These are phyloP conservation scores for Rachycentron canadum DNA, from an alignment of 2,797 vertebrate species.

Conservation along the genomic window DNA sequence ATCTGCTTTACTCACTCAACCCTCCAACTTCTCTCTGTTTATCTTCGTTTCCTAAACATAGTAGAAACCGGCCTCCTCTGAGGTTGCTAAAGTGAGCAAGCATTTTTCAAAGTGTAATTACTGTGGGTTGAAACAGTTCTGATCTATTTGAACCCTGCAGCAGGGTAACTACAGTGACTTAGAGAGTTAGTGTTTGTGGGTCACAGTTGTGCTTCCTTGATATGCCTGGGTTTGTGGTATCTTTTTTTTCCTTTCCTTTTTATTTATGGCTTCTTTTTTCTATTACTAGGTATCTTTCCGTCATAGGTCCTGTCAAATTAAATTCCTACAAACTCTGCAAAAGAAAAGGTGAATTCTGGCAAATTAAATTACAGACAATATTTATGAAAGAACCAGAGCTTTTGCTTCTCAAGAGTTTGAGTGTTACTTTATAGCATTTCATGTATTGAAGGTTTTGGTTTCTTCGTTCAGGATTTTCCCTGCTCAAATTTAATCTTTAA, in stretches of 20 bases:
- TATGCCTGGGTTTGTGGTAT: too few relatives aligned
- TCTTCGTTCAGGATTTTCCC: neutral
- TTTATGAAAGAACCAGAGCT: neutral
- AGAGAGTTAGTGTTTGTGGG: conserved; percentile 45
- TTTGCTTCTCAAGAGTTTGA: too few relatives aligned
- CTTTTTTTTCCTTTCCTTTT: neutral
- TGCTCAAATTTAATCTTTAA: neutral
- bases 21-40: neutral
- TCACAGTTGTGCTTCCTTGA: conserved; percentile 31
- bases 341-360: neutral
- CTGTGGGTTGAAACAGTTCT: conserved; percentile 1
- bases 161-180: conserved; percentile 48
- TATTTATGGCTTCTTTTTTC: neutral
- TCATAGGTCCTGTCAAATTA: neutral
- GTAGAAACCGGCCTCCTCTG: neutral
- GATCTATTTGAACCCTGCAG: neutral
- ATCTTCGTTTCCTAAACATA: conserved; percentile 17
- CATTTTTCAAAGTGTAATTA: conserved; percentile 26
- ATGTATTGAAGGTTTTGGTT: neutral
- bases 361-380: neutral
- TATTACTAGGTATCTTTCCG: neutral
- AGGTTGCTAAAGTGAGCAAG: conserved; percentile 16
- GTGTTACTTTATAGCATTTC: neutral
- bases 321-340: neutral
- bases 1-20: conserved; percentile 1